Evolutionary conservation across 2,113 vertebrate species (phyloP).

Genomic region (Dendrocopos noguchii): DNA sequence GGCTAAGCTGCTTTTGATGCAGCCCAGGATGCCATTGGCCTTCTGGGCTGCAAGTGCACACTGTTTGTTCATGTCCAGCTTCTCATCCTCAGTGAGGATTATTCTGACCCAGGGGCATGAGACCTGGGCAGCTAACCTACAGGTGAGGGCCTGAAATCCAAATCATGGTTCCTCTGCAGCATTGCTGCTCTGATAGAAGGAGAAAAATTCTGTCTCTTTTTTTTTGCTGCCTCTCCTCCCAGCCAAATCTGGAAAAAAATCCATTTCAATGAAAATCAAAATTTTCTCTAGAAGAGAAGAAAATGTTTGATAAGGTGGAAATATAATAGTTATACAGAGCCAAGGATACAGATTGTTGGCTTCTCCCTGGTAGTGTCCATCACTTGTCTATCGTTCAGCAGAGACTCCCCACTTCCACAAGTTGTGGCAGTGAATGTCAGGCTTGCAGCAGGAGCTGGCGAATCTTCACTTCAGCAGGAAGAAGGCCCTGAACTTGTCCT

Average conservation of each 20-base stretch:
- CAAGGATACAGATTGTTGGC: neutral
- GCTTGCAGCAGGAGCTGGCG: neutral
- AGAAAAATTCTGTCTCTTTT: neutral
- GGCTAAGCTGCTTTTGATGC: too few species aligned
- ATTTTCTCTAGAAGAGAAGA: neutral
- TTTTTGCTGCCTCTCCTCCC: neutral
- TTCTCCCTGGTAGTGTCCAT: neutral
- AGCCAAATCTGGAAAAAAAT: neutral
- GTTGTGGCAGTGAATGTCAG: neutral
- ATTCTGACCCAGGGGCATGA: neutral
- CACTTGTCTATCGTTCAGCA: neutral
- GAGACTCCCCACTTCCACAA: neutral
- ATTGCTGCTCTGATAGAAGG: neutral
- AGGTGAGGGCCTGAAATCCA: neutral
- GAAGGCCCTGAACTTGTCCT: neutral
- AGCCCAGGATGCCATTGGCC: too few species aligned
- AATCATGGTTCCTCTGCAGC: neutral
- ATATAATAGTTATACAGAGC: neutral
- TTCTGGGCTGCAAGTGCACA: too few species aligned
- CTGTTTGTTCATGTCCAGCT: too few species aligned
- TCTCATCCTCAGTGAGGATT: too few species aligned
- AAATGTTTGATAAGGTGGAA: neutral
- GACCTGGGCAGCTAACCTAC: neutral
- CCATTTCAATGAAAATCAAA: neutral
- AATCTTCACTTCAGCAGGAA: constrained; percentile 17